Base-by-base conservation (phyloP, 2,113 vertebrate species). In the Anoura caudifer region DNA sequence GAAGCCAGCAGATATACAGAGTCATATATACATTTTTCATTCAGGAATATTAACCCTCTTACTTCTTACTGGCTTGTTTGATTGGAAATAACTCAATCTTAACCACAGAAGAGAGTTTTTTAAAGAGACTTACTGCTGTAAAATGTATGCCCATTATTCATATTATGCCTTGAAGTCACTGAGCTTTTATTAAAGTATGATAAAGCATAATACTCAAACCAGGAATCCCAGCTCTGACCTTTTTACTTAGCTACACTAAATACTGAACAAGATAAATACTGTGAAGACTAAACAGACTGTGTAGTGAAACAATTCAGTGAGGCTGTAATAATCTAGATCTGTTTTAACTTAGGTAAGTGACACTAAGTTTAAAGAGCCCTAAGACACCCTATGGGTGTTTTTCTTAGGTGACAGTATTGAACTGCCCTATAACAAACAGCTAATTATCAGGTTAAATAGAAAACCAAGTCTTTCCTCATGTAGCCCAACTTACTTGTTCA, bases 401-500 rank as follows among this genome's bases (percentile, higher is more conserved):
- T 87, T 47, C 47, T 91, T 69, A 90, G 67, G 36, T 33, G 81
- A 26, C 54, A 75, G 14, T 75, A 43, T 17, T 92, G 50, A 95
- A 93, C 33, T 73, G 19, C 20, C 41, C 50, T 45, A 16, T 28
- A 76, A 76, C 73, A 47, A 41, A 83, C 82, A 91, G 50, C 33
- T 77, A 67, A 84, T 52, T 43, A 82, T 33, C 19, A 77, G 52
- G 2, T 77, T 88, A 8, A 45, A 45, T 50, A 47, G 73, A 80
- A 91, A 79, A 86, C 38, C n/a, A 75, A 87, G 31, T 36, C 69
- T 77, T 75, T 76, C 56, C 47, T 90, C 73, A 85, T 4, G 15
- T 38, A 77, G 69, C 54, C 65, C 95, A 82, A 70, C 36, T 76
- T 47, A 89, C 10, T 85, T 97, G n/a, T 81, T 87, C 70, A 54